phyloP scores from a whole-genome alignment of 2,888 invertebrate species.

The Subacronicta megacephala region DNA sequence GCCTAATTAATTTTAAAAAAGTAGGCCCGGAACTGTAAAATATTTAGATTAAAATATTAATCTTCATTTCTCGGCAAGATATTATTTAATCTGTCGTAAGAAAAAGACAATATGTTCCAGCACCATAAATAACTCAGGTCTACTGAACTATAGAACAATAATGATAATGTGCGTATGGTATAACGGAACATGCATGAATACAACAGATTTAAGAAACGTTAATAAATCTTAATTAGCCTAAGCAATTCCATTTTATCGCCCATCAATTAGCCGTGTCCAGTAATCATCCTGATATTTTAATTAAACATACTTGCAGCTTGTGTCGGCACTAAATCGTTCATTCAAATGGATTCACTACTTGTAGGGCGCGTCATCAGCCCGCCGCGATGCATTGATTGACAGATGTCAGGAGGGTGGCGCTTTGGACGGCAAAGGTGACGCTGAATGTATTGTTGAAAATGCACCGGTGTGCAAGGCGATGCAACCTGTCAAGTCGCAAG shows the following conservation, averaged over 20 bases:
- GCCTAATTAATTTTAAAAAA: no score
- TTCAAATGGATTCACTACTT: constrained; percentile 27
- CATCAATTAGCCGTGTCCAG: constrained; percentile 37
- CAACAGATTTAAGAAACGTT: constrained; percentile 21
- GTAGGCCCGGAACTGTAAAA: constrained; percentile 25
- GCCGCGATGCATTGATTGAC: constrained; percentile 39
- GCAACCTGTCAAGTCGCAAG: constrained; percentile 80
- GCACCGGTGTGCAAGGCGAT: constrained; percentile 77
- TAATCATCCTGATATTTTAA: constrained; percentile 45
- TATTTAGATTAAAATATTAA: constrained; percentile 4
- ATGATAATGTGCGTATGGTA: constrained; percentile 36
- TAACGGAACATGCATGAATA: constrained; percentile 44
- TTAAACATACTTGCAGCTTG: constrained; percentile 22
- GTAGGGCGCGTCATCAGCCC: constrained; percentile 21
- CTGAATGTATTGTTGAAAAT: constrained; percentile 69
- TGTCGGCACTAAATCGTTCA: constrained; percentile 35
- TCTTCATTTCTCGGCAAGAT: constrained; percentile 20
- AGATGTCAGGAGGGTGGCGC: constrained; percentile 45
- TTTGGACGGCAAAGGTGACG: constrained; percentile 46
- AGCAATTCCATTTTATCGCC: constrained; percentile 39
- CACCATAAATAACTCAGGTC: constrained; percentile 24
- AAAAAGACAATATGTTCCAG: constrained; percentile 15
- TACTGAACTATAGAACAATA: constrained; percentile 37
- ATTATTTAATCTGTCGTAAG: neutral
- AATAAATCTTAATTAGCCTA: constrained; percentile 53